Conservation (phyloP, 2,113 vertebrate species). For the Rhinoderma darwinii region DNA sequence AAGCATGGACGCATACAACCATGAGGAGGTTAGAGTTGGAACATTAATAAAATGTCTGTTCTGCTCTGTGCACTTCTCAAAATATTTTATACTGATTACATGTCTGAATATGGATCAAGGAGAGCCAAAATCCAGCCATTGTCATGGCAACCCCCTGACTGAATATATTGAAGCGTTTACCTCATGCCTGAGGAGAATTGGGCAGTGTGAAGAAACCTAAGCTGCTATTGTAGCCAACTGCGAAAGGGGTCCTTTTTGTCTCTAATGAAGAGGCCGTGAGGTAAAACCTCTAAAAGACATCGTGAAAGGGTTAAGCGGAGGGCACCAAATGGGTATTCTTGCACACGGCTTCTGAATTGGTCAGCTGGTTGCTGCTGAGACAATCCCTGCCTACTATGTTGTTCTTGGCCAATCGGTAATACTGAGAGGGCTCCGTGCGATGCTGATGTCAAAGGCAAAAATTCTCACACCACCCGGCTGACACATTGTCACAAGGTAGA, state of each 20-base stretch:
- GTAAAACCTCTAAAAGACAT: background rate
- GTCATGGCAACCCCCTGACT: conserved; percentile 48
- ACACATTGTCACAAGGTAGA: too few species aligned
- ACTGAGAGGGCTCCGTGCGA: background rate
- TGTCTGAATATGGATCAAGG: conserved; percentile 47
- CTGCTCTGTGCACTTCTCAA: conserved; percentile 13
- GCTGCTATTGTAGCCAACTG: background rate
- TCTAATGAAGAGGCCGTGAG: background rate
- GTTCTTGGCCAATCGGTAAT: background rate
- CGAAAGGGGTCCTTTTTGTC: background rate
- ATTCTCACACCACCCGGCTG: too few species aligned
- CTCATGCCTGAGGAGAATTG: conserved; percentile 6
- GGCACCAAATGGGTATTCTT: too few species aligned
- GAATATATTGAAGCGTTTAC: conserved; percentile 7
- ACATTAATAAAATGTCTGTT: conserved; percentile 38
- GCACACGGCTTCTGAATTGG: background rate
- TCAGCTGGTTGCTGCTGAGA: background rate
- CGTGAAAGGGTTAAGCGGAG: background rate
- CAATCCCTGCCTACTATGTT: too few species aligned
- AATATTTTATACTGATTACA: conserved; percentile 49
- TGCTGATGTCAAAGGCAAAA: too few species aligned
- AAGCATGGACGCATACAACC: background rate
- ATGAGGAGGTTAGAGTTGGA: background rate
- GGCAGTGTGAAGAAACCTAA: background rate
- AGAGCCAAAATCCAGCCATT: conserved; percentile 23